Conservation (phyloP, 2,797 vertebrate species). For the Avahi laniger region DNA sequence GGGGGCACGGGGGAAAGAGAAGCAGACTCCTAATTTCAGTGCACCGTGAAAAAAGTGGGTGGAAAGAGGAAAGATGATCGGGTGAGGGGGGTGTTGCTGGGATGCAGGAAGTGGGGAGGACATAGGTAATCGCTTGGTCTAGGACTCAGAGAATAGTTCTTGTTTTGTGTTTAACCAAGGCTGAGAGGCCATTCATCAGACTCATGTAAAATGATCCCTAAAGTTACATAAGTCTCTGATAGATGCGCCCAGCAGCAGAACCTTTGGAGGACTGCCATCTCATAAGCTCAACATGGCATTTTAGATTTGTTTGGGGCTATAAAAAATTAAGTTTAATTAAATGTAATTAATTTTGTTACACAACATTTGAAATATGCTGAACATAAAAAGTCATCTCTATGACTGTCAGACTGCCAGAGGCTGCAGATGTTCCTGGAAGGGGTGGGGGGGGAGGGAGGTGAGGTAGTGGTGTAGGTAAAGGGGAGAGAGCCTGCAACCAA, state of each 20-base stretch:
- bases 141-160: constrained; percentile 45
- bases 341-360: constrained; percentile 81
- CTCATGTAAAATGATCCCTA: constrained; percentile 77
- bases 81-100: constrained; percentile 56
- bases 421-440: not conserved
- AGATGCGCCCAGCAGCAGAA: constrained; percentile 62
- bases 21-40: not conserved
- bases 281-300: constrained; percentile 70
- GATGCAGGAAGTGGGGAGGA: constrained; percentile 32
- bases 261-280: constrained; percentile 79
- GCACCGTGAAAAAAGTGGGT: not conserved
- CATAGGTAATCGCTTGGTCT: constrained; percentile 43
- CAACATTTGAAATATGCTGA: constrained; percentile 68
- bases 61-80: constrained; percentile 39
- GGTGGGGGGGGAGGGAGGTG: not conserved
- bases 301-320: constrained; percentile 77
- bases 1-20: not conserved
- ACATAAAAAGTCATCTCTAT: constrained; percentile 59
- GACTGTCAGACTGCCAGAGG: constrained; percentile 57
- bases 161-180: constrained; percentile 58
- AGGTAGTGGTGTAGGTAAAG: not conserved
- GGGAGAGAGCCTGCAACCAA: not conserved
- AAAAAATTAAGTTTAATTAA: constrained; percentile 85
- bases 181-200: constrained; percentile 74
- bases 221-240: constrained; percentile 69